Conservation (phyloP, 2,113 vertebrate species). For the Hoplias malabaricus region DNA sequence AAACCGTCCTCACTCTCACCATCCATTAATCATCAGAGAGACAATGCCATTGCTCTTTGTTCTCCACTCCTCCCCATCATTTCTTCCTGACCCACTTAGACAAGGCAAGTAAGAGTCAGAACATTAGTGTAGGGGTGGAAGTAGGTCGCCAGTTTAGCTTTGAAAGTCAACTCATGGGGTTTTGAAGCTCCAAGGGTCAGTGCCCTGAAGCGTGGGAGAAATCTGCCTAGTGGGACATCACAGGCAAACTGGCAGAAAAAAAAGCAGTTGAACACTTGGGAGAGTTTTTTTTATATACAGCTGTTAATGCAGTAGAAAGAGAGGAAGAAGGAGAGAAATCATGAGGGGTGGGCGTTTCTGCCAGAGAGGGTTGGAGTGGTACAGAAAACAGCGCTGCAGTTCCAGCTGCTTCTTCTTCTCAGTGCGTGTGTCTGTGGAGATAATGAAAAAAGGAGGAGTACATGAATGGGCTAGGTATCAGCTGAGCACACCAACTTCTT, state of each 20-base stretch:
- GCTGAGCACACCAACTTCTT: neutral
- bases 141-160: slow-evolving; percentile 62
- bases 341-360: neutral
- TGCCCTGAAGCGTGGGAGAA: neutral
- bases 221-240: neutral
- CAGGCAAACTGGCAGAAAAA: neutral
- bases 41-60: neutral
- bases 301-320: neutral
- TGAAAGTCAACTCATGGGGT: slow-evolving; percentile 60
- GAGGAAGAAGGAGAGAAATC: neutral
- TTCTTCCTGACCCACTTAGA: slow-evolving; percentile 62
- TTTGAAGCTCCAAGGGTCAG: slow-evolving; percentile 48
- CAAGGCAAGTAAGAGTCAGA: slow-evolving; percentile 48
- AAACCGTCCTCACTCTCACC: slow-evolving; percentile 34
- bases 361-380: neutral
- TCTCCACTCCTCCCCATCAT: slow-evolving; percentile 26
- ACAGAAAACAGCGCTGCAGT: neutral
- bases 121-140: slow-evolving; percentile 61
- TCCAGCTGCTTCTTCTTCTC: neutral
- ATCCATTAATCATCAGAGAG: slow-evolving; percentile 53
- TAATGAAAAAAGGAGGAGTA: neutral
- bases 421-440: neutral
- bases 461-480: neutral
- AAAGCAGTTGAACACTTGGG: neutral
- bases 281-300: neutral